Conservation (phyloP, 2,113 vertebrate genomes). For the Hippoglossus stenolepis region DNA sequence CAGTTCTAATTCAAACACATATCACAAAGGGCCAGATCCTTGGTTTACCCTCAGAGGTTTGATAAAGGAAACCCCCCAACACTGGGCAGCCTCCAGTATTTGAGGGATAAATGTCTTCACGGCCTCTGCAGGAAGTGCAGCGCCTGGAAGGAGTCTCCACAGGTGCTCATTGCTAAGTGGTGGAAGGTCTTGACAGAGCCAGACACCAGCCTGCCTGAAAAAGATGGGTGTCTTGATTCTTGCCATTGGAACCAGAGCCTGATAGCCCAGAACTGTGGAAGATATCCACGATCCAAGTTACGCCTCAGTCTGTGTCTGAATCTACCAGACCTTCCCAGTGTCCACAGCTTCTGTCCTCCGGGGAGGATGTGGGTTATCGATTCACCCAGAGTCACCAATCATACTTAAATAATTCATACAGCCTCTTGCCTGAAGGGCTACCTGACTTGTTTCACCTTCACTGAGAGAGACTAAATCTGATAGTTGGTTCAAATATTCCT, state of each 20-base stretch:
- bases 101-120: conserved; percentile 12
- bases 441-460: too few relatives aligned
- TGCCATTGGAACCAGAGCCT: conserved; percentile 49
- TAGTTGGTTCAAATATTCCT: too few relatives aligned
- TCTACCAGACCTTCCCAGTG: conserved; percentile 28
- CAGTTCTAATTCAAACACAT: conserved; percentile 55
- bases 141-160: conserved; percentile 81
- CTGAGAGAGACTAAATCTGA: too few relatives aligned
- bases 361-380: not conserved
- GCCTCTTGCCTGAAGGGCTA: not conserved
- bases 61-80: conserved; percentile 75
- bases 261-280: conserved; percentile 45
- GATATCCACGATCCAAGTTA: conserved; percentile 36
- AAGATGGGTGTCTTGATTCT: conserved; percentile 53
- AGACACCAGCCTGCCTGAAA: too few relatives aligned
- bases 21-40: conserved; percentile 27
- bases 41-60: conserved; percentile 32
- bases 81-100: conserved; percentile 79
- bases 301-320: conserved; percentile 36
- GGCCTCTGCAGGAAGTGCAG: conserved; percentile 72
- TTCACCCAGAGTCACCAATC: conserved; percentile 15
- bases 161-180: conserved; percentile 78
- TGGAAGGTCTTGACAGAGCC: conserved; percentile 71
- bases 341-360: conserved; percentile 24
- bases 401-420: not conserved